Evolutionary conservation across 2,113 vertebrate genomes (phyloP).

Genomic region (Mus musculus): DNA sequence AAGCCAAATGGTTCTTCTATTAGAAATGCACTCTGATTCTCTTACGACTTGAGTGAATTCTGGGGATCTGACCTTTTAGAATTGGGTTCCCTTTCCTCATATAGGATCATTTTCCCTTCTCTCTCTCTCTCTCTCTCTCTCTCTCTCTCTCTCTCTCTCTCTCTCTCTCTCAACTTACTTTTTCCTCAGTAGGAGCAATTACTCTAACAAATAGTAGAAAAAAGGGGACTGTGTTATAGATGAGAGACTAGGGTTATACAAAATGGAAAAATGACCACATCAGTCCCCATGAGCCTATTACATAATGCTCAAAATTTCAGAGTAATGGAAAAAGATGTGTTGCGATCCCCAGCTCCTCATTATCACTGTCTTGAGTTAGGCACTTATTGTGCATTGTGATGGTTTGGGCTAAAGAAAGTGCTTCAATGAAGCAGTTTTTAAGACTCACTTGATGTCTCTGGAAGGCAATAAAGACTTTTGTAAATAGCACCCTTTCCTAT

Average conservation of each 20-base stretch:
- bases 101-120: conserved; percentile 10
- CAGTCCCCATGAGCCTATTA: background rate
- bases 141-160: background rate
- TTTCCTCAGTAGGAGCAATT: conserved; percentile 56
- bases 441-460: conserved; percentile 61
- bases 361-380: background rate
- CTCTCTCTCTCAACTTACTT: conserved; percentile 52
- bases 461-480: conserved; percentile 70
- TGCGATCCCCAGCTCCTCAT: background rate
- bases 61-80: conserved; percentile 54
- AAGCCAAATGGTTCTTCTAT: background rate
- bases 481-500: conserved; percentile 60
- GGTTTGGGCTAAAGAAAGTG: conserved; percentile 67
- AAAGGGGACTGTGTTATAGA: conserved; percentile 53
- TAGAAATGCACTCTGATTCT: conserved; percentile 10
- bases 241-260: conserved; percentile 7
- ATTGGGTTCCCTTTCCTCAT: conserved; percentile 65
- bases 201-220: conserved; percentile 51
- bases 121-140: background rate
- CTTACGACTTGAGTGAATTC: conserved; percentile 36
- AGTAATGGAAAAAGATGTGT: conserved; percentile 4
- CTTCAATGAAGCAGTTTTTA: conserved; percentile 64
- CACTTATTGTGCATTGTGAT: background rate
- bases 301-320: background rate
- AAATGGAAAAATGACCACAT: conserved; percentile 51